Conservation (phyloP, 2,113 vertebrate species). For the Maylandia zebra region DNA sequence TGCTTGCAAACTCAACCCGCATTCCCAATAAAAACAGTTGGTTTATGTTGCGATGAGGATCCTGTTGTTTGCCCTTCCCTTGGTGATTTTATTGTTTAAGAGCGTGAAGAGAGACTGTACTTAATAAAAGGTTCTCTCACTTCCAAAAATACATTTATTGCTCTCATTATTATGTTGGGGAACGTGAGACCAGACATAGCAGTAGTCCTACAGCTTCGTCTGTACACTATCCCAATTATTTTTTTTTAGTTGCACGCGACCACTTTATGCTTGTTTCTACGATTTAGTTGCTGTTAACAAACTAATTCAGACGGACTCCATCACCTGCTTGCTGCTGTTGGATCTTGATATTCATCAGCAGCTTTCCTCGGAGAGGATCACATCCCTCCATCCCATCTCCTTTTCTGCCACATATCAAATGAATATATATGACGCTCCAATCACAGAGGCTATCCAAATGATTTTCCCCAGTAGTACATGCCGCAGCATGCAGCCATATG, state of each 20-base stretch:
- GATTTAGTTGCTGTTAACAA: background rate
- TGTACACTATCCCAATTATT: background rate
- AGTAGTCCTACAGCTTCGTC: background rate
- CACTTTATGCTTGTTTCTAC: background rate
- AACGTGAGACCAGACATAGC: background rate
- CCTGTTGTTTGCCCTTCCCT: background rate
- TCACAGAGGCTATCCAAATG: background rate
- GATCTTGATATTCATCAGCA: background rate
- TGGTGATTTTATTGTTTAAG: background rate
- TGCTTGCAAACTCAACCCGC: background rate
- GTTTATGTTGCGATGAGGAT: background rate
- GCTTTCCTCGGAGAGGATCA: background rate
- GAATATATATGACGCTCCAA: background rate
- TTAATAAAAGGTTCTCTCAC: background rate
- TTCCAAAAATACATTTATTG: background rate
- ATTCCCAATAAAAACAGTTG: background rate
- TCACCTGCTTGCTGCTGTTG: background rate
- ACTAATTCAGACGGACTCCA: rapidly evolving
- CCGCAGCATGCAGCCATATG: slow-evolving; percentile 4
- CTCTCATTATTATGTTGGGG: background rate
- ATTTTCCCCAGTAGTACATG: background rate
- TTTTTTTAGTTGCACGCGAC: background rate
- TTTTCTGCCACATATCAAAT: background rate
- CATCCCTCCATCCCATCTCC: background rate
- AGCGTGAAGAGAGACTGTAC: background rate